These are phyloP conservation scores for Pyxicephalus adspersus DNA, from an alignment of 2,113 vertebrate genomes.

Conservation along the genomic window DNA sequence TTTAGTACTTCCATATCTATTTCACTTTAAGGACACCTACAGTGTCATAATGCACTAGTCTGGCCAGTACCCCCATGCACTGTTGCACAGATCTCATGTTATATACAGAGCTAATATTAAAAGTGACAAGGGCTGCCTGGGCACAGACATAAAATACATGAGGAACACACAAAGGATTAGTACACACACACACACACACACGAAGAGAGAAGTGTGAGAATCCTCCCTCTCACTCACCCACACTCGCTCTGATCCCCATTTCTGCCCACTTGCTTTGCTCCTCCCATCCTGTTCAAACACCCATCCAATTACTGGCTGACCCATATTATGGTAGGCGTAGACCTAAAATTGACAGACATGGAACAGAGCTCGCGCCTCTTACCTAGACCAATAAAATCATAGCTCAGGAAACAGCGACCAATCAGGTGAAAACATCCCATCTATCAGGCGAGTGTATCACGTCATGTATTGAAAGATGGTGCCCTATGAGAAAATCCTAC, in stretches of 20 bases:
- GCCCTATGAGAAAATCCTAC: too few relatives aligned
- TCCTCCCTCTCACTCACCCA: conserved; percentile 13
- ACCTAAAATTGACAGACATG: background rate
- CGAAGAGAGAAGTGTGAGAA: background rate
- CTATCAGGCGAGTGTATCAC: conserved; percentile 1
- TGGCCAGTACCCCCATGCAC: too few relatives aligned
- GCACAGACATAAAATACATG: too few relatives aligned
- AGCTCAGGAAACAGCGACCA: background rate
- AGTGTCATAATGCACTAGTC: too few relatives aligned
- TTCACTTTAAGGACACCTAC: too few relatives aligned
- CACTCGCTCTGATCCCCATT: conserved; percentile 34
- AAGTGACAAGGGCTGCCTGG: too few relatives aligned
- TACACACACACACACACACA: background rate
- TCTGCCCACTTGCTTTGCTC: conserved; percentile 12
- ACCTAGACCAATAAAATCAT: background rate
- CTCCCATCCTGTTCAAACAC: background rate
- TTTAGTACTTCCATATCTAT: too few relatives aligned
- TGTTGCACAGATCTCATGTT: too few relatives aligned
- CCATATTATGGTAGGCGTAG: background rate
- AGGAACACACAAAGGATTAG: too few relatives aligned
- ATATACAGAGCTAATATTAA: too few relatives aligned
- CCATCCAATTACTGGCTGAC: background rate
- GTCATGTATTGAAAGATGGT: background rate
- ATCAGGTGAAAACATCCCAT: background rate
- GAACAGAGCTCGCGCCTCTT: background rate